Evolutionary conservation across 1,140 invertebrate genomes (phyloP).

Genomic region (Cotesia typhae): DNA sequence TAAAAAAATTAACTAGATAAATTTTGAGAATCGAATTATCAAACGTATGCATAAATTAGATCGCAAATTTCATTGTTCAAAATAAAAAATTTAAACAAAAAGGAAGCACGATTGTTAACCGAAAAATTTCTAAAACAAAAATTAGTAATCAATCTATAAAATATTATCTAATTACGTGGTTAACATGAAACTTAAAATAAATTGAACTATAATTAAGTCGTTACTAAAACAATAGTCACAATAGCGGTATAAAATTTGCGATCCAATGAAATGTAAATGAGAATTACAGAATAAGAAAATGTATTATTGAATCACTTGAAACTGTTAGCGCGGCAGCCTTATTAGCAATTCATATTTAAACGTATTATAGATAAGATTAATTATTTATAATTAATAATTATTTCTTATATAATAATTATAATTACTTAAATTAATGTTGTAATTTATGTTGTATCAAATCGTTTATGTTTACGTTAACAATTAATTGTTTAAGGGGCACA

Average conservation of each 20-base stretch:
- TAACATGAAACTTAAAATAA: too few species aligned
- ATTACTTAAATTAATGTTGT: conserved; percentile 63
- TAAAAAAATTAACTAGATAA: neutral
- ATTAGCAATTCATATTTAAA: too few species aligned
- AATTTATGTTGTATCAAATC: conserved; percentile 63
- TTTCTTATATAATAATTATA: conserved; percentile 60
- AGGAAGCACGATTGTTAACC: too few species aligned
- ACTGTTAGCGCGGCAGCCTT: conserved; percentile 52
- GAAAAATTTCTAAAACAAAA: too few species aligned
- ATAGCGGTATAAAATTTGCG: neutral
- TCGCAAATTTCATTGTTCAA: neutral
- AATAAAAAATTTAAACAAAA: neutral
- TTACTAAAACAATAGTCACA: neutral
- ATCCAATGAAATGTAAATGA: neutral
- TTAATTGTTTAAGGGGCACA: conserved; percentile 22
- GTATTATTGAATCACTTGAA: conserved; percentile 10
- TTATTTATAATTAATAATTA: conserved; percentile 53
- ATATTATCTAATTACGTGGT: too few species aligned
- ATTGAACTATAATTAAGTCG: too few species aligned
- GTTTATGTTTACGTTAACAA: conserved; percentile 51
- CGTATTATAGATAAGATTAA: conserved; percentile 31
- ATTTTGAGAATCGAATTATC: neutral
- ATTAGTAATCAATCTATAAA: too few species aligned
- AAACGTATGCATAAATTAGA: neutral
- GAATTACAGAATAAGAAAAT: neutral